These are phyloP conservation scores for Poecilia velifera DNA, from an alignment of 2,797 vertebrate genomes.

Conservation along the genomic window DNA sequence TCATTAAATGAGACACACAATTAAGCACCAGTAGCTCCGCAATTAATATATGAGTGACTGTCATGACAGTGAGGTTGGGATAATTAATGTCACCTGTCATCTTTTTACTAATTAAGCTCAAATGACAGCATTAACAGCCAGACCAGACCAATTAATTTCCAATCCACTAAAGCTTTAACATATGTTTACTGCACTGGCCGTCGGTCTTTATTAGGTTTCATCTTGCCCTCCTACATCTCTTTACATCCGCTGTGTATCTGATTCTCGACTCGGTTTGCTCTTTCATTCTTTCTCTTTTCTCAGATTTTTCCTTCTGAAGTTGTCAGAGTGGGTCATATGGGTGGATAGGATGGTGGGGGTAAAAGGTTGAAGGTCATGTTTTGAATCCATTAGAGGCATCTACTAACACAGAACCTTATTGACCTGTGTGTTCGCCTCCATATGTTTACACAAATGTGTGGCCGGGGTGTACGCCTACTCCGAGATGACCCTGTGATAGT, in stretches of 20 bases:
- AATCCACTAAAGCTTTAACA: slow-evolving; percentile 46
- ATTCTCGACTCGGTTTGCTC: not conserved
- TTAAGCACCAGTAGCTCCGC: slow-evolving; percentile 58
- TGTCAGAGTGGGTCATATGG: slow-evolving; percentile 63
- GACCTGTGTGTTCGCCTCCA: slow-evolving; percentile 57
- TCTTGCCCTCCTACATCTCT: slow-evolving; percentile 18
- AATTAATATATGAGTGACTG: slow-evolving; percentile 67
- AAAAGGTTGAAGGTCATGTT: slow-evolving; percentile 64
- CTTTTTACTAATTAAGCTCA: slow-evolving; percentile 63
- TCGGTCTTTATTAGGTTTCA: slow-evolving; percentile 23
- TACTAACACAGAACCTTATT: slow-evolving; percentile 57
- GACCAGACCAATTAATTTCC: slow-evolving; percentile 69
- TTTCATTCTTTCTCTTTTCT: slow-evolving; percentile 21
- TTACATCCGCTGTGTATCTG: not conserved
- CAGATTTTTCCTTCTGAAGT: slow-evolving; percentile 30
- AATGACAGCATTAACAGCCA: slow-evolving; percentile 55
- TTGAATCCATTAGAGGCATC: slow-evolving; percentile 70
- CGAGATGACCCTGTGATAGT: slow-evolving; percentile 4
- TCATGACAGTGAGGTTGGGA: slow-evolving; percentile 65
- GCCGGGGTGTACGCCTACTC: not conserved
- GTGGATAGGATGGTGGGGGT: slow-evolving; percentile 23
- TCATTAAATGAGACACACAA: slow-evolving; percentile 67
- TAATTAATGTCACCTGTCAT: slow-evolving; percentile 76
- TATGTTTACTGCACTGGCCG: slow-evolving; percentile 45
- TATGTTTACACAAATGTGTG: slow-evolving; percentile 44